phyloP scores from a whole-genome alignment of 2,888 invertebrate species.

The Synanthedon tipuliformis region DNA sequence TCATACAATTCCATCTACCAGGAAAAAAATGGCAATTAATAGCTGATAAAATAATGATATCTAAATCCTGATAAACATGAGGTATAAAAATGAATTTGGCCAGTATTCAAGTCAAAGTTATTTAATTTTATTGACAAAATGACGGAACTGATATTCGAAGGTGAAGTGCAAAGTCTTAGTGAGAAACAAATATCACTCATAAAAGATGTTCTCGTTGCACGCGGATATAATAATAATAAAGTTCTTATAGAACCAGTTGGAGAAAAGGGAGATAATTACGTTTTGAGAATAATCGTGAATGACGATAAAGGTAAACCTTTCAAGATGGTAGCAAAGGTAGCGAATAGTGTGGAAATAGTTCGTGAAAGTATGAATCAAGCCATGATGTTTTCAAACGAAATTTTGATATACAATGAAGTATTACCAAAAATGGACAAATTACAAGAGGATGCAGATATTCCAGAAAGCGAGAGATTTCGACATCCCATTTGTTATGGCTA shows the following conservation, averaged over 20 bases:
- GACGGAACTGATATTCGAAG: neutral
- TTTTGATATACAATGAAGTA: slow-evolving; percentile 22
- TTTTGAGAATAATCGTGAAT: slow-evolving; percentile 6
- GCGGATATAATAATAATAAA: slow-evolving; percentile 6
- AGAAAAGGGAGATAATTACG: slow-evolving; percentile 11
- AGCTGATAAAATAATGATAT: too few species aligned
- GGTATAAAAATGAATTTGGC: too few species aligned
- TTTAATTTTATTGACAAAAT: neutral
- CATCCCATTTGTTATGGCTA: slow-evolving; percentile 27
- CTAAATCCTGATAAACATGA: too few species aligned
- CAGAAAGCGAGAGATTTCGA: slow-evolving; percentile 19
- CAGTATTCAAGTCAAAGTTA: too few species aligned
- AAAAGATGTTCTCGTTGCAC: slow-evolving; percentile 4
- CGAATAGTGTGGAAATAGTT: slow-evolving; percentile 14
- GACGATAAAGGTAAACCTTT: slow-evolving; percentile 17
- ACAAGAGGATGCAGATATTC: slow-evolving; percentile 20
- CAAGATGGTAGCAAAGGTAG: slow-evolving; percentile 32
- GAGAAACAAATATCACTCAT: slow-evolving; percentile 3
- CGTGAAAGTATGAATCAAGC: slow-evolving; percentile 11
- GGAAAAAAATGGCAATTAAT: too few species aligned
- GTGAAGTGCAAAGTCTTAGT: neutral
- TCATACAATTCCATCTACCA: too few species aligned
- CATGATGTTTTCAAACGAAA: slow-evolving; percentile 25
- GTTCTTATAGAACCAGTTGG: slow-evolving; percentile 10
- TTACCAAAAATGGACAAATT: slow-evolving; percentile 24